Evolutionary conservation across 2,797 vertebrate genomes (phyloP), one percentile per base, ranked within the genome.

Genomic region (Sebastes steindachneri): DNA sequence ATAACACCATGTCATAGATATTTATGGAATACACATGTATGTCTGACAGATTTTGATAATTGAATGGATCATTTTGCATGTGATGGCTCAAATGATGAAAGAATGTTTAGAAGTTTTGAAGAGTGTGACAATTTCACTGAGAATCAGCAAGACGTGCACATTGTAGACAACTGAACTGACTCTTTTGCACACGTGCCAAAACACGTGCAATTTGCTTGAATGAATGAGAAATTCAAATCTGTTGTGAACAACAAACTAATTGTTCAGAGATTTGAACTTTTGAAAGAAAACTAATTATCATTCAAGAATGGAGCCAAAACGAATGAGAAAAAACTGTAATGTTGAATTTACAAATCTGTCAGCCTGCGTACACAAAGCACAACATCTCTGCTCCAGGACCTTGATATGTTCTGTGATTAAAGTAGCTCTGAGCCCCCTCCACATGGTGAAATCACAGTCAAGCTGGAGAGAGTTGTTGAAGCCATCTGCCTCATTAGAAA

Each of bases 401-500:
- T 28, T 31, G 79, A 82, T 66, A 10, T 73, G 48, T 86, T 77
- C 53, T 75, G 67, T 85, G 76, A 89, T 83, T 85, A 79, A 37
- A 86, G 91, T 4, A 19, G 72, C 83, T 83, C 3, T 71, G 68
- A 79, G 79, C 59, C 54, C 28, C 28, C 33, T 68, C 77, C 81
- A 29, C 81, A 48, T 31, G 77, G 75, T 57, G 62, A 78, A 85
- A 85, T 86, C 81, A 83, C 63, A 85, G 75, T 82, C 57, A 55
- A 74, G 75, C 81, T 75, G 78, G 14, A 80, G 57, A 72, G 68
- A 82, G 77, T 68, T 53, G 77, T 70, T 48, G 73, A 74, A 67
- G 85, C 91, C 89, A 92, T 92, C 88, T 90, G 90, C 80, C 84
- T 83, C 74, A 41, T 88, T 84, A 69, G 77, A 75, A 77, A 74